Conservation (phyloP, 2,888 invertebrate genomes). For the Drosophila anomalata region DNA sequence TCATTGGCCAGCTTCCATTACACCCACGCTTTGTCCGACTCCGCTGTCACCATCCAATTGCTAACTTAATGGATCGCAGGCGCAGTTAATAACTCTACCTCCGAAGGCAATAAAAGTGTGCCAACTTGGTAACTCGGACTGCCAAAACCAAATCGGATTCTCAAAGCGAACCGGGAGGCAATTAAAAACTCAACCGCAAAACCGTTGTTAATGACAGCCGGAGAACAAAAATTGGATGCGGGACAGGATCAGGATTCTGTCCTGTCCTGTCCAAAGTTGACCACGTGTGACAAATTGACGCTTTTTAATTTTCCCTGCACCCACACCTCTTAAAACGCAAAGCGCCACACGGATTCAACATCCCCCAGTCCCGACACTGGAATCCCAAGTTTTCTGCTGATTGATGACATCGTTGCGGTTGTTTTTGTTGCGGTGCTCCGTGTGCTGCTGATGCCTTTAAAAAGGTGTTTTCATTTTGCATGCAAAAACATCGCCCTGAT, state of each 20-base stretch:
- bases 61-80: slow-evolving; percentile 72
- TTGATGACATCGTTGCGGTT: slow-evolving; percentile 71
- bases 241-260: slow-evolving; percentile 6
- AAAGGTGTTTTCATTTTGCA: slow-evolving; percentile 78
- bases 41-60: slow-evolving; percentile 61
- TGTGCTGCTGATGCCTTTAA: slow-evolving; percentile 43
- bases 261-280: slow-evolving; percentile 36
- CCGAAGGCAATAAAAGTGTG: slow-evolving; percentile 59
- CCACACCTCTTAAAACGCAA: slow-evolving; percentile 43
- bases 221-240: slow-evolving; percentile 12
- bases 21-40: slow-evolving; percentile 57
- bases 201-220: slow-evolving; percentile 59
- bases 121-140: slow-evolving; percentile 43
- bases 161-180: slow-evolving; percentile 38
- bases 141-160: slow-evolving; percentile 28
- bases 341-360: slow-evolving; percentile 39
- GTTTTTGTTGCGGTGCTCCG: slow-evolving; percentile 29
- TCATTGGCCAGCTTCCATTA: slow-evolving; percentile 61
- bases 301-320: slow-evolving; percentile 79
- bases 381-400: slow-evolving; percentile 59
- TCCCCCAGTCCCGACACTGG: neutral
- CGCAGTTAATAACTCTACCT: slow-evolving; percentile 69
- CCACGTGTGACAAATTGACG: slow-evolving; percentile 82
- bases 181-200: slow-evolving; percentile 68
- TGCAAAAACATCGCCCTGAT: slow-evolving; percentile 76